phyloP scores from a whole-genome alignment of 1,140 invertebrate species.

The Orussus abietinus region DNA sequence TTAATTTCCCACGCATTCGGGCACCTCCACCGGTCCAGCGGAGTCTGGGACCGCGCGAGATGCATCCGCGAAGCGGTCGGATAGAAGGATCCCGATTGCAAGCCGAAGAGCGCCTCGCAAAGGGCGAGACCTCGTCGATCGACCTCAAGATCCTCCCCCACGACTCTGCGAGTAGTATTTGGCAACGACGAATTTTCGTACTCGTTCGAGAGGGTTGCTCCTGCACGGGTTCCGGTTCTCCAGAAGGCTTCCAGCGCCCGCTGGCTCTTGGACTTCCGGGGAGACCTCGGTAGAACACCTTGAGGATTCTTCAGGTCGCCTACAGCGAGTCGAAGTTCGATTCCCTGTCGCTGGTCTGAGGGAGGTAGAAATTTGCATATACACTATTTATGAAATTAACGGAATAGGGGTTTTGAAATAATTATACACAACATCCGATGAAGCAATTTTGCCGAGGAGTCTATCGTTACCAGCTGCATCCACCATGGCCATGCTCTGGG shows the following conservation, averaged over 20 bases:
- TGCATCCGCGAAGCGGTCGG: too few relatives aligned
- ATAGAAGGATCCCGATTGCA: too few relatives aligned
- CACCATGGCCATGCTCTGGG: too few relatives aligned
- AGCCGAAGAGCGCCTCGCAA: too few relatives aligned
- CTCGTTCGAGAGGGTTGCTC: slow-evolving; percentile 9
- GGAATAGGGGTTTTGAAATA: not conserved
- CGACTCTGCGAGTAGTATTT: slow-evolving; percentile 26
- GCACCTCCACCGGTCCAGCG: too few relatives aligned
- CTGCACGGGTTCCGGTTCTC: slow-evolving; percentile 10
- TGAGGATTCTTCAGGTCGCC: too few relatives aligned
- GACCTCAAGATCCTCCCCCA: too few relatives aligned
- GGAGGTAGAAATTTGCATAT: not conserved
- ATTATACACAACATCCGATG: slow-evolving; percentile 7
- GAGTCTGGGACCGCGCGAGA: too few relatives aligned
- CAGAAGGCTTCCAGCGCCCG: slow-evolving; percentile 22
- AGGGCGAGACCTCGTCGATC: too few relatives aligned
- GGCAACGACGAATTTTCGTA: slow-evolving; percentile 26
- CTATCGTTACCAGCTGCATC: slow-evolving; percentile 1
- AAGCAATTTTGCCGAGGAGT: too few relatives aligned
- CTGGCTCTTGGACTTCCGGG: slow-evolving; percentile 7
- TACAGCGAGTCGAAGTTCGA: slow-evolving; percentile 51
- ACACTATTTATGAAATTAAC: slow-evolving; percentile 1
- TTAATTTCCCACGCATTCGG: too few relatives aligned
- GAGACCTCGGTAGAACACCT: too few relatives aligned
- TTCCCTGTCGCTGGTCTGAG: slow-evolving; percentile 47